Conservation (phyloP, 2,888 invertebrate genomes). For the Eilema griseolum region DNA sequence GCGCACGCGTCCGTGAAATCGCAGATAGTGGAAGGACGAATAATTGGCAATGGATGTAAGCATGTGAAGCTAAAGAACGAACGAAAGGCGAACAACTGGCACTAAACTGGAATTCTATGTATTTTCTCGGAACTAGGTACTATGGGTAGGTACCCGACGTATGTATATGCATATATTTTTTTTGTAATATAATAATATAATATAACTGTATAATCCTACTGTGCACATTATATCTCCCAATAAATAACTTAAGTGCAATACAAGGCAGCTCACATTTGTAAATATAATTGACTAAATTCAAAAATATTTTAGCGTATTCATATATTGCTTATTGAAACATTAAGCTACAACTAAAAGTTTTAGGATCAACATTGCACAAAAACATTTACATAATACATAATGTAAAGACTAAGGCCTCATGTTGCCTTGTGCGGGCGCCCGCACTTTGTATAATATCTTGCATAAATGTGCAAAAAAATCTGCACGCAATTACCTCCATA, state of each 20-base stretch:
- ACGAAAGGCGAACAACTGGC: too few species aligned
- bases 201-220: neutral
- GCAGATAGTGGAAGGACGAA: neutral
- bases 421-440: neutral
- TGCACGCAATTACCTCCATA: too few species aligned
- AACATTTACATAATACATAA: neutral
- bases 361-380: constrained; percentile 5
- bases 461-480: too few species aligned
- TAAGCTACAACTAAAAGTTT: constrained; percentile 2
- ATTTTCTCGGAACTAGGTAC: neutral
- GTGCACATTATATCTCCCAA: neutral
- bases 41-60: neutral
- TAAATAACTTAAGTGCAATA: constrained; percentile 6
- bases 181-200: neutral
- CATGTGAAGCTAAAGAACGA: neutral
- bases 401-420: too few species aligned
- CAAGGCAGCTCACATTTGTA: constrained; percentile 32
- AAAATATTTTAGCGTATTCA: constrained; percentile 37
- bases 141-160: neutral
- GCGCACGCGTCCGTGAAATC: too few species aligned
- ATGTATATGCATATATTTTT: neutral
- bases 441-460: too few species aligned
- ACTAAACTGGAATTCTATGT: neutral
- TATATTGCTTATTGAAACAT: constrained; percentile 48
- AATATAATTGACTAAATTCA: constrained; percentile 40